Evolutionary conservation across 2,888 invertebrate genomes (phyloP).

Genomic region (Caenorhabditis sp.): DNA sequence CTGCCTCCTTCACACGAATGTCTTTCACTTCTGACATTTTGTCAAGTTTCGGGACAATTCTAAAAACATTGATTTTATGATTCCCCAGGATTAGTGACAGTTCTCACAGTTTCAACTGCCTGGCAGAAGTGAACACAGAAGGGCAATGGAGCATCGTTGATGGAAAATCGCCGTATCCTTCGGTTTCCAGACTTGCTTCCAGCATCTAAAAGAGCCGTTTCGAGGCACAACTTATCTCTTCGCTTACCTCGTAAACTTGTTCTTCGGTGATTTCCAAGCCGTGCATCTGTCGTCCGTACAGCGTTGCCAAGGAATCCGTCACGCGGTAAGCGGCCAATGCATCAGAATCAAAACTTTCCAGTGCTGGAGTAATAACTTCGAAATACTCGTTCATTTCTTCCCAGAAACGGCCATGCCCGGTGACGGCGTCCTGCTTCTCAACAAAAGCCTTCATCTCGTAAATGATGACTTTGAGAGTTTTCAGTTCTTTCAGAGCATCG

Average conservation of each 20-base stretch:
- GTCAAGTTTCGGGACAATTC: conserved; percentile 23
- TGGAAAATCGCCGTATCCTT: conserved; percentile 50
- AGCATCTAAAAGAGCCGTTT: conserved; percentile 24
- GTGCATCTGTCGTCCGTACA: conserved; percentile 22
- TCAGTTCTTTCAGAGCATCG: conserved; percentile 23
- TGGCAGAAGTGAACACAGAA: conserved; percentile 12
- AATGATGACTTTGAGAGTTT: conserved; percentile 30
- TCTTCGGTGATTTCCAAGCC: conserved; percentile 33
- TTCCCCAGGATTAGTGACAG: background rate
- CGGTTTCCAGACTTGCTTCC: conserved; percentile 14
- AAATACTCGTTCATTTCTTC: conserved; percentile 1
- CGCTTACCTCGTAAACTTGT: conserved; percentile 32
- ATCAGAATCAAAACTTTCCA: conserved; percentile 32
- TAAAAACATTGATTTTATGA: background rate
- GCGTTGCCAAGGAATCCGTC: conserved; percentile 18
- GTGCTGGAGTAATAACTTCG: conserved; percentile 20
- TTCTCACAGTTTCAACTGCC: conserved; percentile 33
- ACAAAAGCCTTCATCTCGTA: conserved; percentile 11
- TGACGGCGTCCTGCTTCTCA: background rate
- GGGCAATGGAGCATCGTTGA: conserved; percentile 16
- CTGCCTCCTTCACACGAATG: conserved; percentile 40
- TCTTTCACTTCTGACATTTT: conserved; percentile 33
- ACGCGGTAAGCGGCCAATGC: conserved; percentile 21
- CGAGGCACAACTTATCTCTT: no score
- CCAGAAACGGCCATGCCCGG: conserved; percentile 3